Conservation (phyloP, 2,888 invertebrate genomes). For the Metallyticus violacea region DNA sequence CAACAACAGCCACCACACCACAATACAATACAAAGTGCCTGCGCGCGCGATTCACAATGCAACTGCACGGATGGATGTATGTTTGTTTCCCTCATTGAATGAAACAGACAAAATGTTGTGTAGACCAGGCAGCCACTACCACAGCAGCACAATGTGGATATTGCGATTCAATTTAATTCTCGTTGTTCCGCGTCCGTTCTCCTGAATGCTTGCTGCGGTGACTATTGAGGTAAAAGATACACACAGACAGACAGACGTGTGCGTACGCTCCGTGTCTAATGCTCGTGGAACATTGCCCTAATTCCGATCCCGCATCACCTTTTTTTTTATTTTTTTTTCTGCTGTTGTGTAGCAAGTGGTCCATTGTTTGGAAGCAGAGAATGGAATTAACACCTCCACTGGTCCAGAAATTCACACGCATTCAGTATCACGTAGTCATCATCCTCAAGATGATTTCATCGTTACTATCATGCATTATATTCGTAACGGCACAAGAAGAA, state of each 20-base stretch:
- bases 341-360: neutral
- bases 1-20: slow-evolving; percentile 14
- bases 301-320: slow-evolving; percentile 6
- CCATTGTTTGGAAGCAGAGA: neutral
- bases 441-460: neutral
- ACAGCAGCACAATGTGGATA: slow-evolving; percentile 20
- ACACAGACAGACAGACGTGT: slow-evolving; percentile 12
- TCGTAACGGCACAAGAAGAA: neutral
- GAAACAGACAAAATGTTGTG: slow-evolving; percentile 26
- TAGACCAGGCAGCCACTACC: neutral
- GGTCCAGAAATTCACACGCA: neutral
- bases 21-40: slow-evolving; percentile 21
- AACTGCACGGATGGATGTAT: neutral
- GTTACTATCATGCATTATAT: neutral
- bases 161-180: slow-evolving; percentile 31
- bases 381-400: neutral
- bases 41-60: slow-evolving; percentile 20
- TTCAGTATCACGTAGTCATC: neutral
- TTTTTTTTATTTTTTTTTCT: slow-evolving; percentile 1
- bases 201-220: slow-evolving; percentile 20
- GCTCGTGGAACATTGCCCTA: slow-evolving; percentile 20
- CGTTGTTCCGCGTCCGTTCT: slow-evolving; percentile 30
- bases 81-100: slow-evolving; percentile 25
- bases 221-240: slow-evolving; percentile 25
- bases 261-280: slow-evolving; percentile 25